Conservation (phyloP, 2,797 vertebrate genomes). For the Tadarida brasiliensis region DNA sequence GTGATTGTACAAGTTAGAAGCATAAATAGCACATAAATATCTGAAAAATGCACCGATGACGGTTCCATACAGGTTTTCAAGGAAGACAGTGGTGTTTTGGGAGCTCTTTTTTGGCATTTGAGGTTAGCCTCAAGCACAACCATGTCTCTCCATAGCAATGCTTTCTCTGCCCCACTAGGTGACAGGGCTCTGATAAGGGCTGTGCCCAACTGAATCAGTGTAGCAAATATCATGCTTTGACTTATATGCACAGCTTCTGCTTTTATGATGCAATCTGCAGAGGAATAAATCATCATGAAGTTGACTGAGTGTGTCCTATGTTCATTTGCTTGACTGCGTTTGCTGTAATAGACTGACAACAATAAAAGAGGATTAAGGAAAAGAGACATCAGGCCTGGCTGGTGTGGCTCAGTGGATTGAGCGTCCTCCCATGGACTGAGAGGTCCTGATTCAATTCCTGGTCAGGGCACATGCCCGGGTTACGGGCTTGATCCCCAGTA, state of each 20-base stretch:
- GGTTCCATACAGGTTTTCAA: not conserved
- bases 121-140: not conserved
- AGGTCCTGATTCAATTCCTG: no score
- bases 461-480: no score
- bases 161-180: not conserved
- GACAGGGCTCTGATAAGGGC: constrained; percentile 18
- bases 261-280: constrained; percentile 63
- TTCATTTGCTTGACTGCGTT: constrained; percentile 61
- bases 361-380: constrained; percentile 29
- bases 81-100: not conserved
- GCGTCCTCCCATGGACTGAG: no score
- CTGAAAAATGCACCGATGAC: not conserved
- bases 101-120: not conserved
- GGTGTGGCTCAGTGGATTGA: no score
- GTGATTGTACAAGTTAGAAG: not conserved
- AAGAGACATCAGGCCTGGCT: not conserved
- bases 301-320: constrained; percentile 70
- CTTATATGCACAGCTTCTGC: constrained; percentile 20
- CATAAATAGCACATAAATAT: not conserved
- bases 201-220: not conserved
- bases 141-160: not conserved
- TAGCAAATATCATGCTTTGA: not conserved
- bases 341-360: constrained; percentile 57
- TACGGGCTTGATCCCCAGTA: no score
- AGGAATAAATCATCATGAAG: constrained; percentile 70